Evolutionary conservation across 1,140 invertebrate species (phyloP), one percentile per base, ranked within the genome.

Genomic region (Xylocopa sonorina): DNA sequence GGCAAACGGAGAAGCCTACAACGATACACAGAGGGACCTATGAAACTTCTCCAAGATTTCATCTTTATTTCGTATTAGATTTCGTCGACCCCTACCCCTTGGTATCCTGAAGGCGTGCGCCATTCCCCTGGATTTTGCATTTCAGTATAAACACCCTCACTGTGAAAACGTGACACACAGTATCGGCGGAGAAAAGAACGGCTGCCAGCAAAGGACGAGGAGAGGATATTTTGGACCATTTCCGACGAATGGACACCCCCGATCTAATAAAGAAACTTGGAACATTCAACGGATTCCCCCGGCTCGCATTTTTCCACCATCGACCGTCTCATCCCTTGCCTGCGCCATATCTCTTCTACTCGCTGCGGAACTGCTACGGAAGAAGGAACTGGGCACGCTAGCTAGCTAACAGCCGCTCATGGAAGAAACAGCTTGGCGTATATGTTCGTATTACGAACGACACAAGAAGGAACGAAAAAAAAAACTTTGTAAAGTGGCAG

Each of bases 191-290:
- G 50, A 60, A n/a, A 5, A 9, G 43, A n/a, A 16, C 48, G 5
- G 32, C 2, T 10, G 24, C 5, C 18, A 18, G 4, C 27, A 16
- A 12, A 57, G 51, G 51, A 55, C 34, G 14, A 24, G 14, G 34
- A 46, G 14, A 72, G 66, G 57, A 29, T 81, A 67, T 87, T 82
- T 80, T 72, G 79, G 74, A 66, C 85, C 87, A 87, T 86, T 85
- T 84, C 71, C 82, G 80, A 72, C 84, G 81, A 86, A 89, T 87
- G 83, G 83, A 88, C 85, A 82, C 81, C 78, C 66, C 62, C 72
- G 86, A 89, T 89, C 87, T 89, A 89, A 89, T 89, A 88, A 89
- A 88, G 85, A 89, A 89, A 89, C 86, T 89, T 89, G 82, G 75
- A 74, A 80, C 84, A 57, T 81, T 71, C 73, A 62, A 57, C 48